These are phyloP conservation scores for Anoplopoma fimbria DNA, from an alignment of 2,113 vertebrate genomes.

Conservation along the genomic window DNA sequence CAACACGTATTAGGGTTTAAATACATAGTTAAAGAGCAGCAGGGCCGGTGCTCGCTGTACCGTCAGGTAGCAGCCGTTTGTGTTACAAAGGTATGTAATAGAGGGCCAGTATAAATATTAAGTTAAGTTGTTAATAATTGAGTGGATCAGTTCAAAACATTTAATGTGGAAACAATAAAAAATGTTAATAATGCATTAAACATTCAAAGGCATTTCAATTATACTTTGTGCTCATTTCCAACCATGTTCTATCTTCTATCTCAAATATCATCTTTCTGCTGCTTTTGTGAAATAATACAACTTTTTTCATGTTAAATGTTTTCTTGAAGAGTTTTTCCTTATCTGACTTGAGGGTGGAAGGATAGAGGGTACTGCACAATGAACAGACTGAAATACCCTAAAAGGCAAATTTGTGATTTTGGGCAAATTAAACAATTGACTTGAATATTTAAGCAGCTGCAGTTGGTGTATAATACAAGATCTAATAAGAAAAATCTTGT, in stretches of 20 bases:
- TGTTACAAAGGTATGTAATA: not conserved
- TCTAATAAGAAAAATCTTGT: no score
- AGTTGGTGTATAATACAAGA: no score
- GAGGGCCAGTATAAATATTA: not conserved
- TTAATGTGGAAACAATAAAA: no score
- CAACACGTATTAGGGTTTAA: slow-evolving; percentile 23
- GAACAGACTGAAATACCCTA: no score
- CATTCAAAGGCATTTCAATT: not conserved
- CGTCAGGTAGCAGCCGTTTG: not conserved
- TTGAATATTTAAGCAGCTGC: no score
- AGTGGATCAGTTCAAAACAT: not conserved
- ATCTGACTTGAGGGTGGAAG: no score
- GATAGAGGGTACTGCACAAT: no score
- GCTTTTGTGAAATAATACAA: not conserved
- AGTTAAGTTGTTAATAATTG: not conserved
- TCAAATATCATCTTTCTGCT: not conserved
- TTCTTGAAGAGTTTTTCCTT: no score
- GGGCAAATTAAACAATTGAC: no score
- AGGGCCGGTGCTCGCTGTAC: not conserved
- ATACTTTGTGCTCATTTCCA: not conserved
- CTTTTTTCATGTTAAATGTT: no score
- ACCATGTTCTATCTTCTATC: not conserved
- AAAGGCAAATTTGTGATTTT: no score
- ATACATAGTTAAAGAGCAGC: slow-evolving; percentile 31
- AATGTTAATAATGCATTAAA: not conserved